Conservation (phyloP, 2,888 invertebrate genomes). For the Hypena proboscidalis region DNA sequence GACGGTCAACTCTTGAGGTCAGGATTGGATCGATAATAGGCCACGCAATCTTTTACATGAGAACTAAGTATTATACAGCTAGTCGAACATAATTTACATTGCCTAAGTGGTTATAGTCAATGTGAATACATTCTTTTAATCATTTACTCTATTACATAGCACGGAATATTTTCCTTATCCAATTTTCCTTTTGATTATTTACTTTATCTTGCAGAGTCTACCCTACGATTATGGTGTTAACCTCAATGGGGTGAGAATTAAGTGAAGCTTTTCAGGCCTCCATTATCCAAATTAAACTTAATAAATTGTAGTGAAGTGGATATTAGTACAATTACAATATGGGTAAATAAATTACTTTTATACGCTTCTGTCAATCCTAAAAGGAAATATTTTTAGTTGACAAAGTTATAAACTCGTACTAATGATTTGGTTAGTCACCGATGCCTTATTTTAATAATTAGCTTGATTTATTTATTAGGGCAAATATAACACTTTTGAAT, state of each 20-base stretch:
- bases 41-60: too few relatives aligned
- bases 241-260: conserved; percentile 23
- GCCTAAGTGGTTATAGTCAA: too few relatives aligned
- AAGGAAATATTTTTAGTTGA: conserved; percentile 29
- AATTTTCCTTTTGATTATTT: too few relatives aligned
- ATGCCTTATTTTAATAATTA: conserved; percentile 4
- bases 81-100: too few relatives aligned
- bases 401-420: conserved; percentile 14
- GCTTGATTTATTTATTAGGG: conserved; percentile 1
- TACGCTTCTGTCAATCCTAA: conserved; percentile 21
- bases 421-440: conserved; percentile 7
- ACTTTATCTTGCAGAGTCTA: neutral
- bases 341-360: conserved; percentile 43
- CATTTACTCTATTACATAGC: too few relatives aligned
- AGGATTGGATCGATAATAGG: too few relatives aligned
- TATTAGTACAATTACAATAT: too few relatives aligned
- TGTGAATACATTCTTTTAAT: too few relatives aligned
- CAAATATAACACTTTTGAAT: neutral
- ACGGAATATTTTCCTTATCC: too few relatives aligned
- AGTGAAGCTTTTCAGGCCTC: conserved; percentile 44
- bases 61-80: too few relatives aligned
- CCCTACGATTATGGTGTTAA: conserved; percentile 5
- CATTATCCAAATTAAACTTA: conserved; percentile 70
- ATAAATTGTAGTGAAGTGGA: conserved; percentile 49
- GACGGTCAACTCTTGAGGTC: too few relatives aligned